Evolutionary conservation across 2,888 invertebrate genomes (phyloP).

Genomic region (Cosmopolites sordidus): DNA sequence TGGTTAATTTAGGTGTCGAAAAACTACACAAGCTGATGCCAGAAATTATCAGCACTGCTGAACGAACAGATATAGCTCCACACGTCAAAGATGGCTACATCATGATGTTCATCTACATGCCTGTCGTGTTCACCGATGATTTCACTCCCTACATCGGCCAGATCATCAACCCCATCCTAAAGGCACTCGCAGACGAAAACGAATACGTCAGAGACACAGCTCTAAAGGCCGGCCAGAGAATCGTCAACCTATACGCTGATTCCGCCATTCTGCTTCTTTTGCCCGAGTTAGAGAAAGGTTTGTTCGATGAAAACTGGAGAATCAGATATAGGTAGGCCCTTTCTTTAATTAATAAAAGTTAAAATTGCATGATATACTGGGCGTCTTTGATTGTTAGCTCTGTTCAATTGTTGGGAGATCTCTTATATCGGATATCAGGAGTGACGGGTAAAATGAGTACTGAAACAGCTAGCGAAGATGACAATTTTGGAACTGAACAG

Average conservation of each 20-base stretch:
- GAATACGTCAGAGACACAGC: conserved; percentile 98
- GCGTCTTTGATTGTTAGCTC: conserved; percentile 61
- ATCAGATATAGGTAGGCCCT: conserved; percentile 64
- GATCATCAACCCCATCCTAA: conserved; percentile 94
- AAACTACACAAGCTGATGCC: conserved; percentile 97
- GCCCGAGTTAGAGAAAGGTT: conserved; percentile 88
- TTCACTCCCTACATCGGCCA: conserved; percentile 88
- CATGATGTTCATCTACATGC: conserved; percentile 99
- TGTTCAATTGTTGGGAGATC: conserved; percentile 90
- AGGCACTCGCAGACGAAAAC: conserved; percentile 97
- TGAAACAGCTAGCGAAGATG: conserved; percentile 96
- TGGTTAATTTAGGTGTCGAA: conserved; percentile 68
- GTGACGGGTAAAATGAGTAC: conserved; percentile 99
- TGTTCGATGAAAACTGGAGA: conserved; percentile 98
- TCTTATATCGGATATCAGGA: conserved; percentile 93
- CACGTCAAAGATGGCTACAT: conserved; percentile 99
- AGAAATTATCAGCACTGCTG: conserved; percentile 90
- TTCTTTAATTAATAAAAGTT: background rate
- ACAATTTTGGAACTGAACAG: conserved; percentile 97
- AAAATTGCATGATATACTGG: conserved; percentile 35
- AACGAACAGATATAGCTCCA: conserved; percentile 87
- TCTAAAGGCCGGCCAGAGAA: conserved; percentile 91
- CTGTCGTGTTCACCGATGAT: conserved; percentile 90
- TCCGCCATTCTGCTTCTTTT: conserved; percentile 88
- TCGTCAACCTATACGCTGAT: conserved; percentile 94